Percentiles rank a stretch among this genome's conserved stretches.
These are phyloP conservation scores for Cyclophora punctaria DNA, from an alignment of 2,888 invertebrate species.

Conservation along the genomic window DNA sequence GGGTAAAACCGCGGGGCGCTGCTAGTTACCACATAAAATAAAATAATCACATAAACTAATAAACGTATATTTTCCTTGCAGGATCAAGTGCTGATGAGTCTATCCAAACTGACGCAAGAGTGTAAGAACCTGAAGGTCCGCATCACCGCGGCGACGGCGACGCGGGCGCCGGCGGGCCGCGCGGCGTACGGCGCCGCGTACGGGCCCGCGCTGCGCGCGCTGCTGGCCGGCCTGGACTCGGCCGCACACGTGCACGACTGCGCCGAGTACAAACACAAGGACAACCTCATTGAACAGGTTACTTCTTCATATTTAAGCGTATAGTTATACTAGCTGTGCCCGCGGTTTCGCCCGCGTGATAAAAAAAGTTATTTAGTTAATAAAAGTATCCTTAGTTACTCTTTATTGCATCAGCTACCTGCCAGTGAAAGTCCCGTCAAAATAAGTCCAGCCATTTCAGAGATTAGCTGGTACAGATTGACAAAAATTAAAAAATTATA, in stretches of 20 bases:
- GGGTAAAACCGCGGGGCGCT: too few species aligned
- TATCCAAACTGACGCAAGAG: slow-evolving; percentile 79
- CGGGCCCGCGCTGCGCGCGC: slow-evolving; percentile 86
- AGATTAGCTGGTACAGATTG: too few species aligned
- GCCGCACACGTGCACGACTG: slow-evolving; percentile 87
- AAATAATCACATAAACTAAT: not conserved
- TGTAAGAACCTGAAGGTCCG: slow-evolving; percentile 93
- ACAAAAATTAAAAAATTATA: too few species aligned
- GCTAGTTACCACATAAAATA: not conserved
- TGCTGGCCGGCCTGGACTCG: slow-evolving; percentile 84
- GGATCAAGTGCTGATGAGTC: slow-evolving; percentile 77
- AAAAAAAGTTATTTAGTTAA: too few species aligned
- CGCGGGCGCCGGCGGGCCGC: slow-evolving; percentile 78
- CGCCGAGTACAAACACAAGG: slow-evolving; percentile 89
- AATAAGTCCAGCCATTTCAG: too few species aligned
- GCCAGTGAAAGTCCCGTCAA: too few species aligned
- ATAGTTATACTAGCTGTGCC: too few species aligned
- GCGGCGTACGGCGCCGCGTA: slow-evolving; percentile 77
- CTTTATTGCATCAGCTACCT: too few species aligned
- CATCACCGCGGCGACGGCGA: slow-evolving; percentile 87
- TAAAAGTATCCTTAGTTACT: too few species aligned
- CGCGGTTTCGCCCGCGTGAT: too few species aligned
- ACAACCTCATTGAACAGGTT: slow-evolving; percentile 89
- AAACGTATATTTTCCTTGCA: slow-evolving; percentile 29
- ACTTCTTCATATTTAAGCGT: not conserved